Conservation (phyloP, 2,113 vertebrate genomes). For the Nycticorax nycticorax region DNA sequence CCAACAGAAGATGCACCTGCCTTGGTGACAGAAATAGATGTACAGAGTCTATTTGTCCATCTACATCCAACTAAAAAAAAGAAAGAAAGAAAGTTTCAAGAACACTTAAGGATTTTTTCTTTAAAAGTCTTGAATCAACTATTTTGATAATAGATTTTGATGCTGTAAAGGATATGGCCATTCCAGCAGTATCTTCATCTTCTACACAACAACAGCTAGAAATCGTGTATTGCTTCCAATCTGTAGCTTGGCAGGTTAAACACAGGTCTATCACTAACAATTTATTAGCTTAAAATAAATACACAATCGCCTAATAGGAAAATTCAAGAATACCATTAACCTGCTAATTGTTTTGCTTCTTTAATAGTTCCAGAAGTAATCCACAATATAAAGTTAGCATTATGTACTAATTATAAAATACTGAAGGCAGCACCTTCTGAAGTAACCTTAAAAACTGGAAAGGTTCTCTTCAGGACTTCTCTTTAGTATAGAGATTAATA, state of each 20-base stretch:
- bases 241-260: not conserved
- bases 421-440: not conserved
- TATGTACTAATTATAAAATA: not conserved
- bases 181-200: not conserved
- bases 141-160: not conserved
- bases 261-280: not conserved
- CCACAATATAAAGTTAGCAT: not conserved
- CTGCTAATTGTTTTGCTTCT: not conserved
- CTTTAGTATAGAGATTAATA: not conserved
- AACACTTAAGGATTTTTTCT: not conserved
- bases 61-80: slow-evolving; percentile 87
- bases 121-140: not conserved
- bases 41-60: slow-evolving; percentile 89
- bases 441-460: not conserved
- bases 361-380: not conserved
- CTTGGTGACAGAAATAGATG: slow-evolving; percentile 90
- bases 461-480: not conserved
- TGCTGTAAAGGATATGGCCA: not conserved
- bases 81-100: not conserved
- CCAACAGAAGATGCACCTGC: slow-evolving; percentile 92
- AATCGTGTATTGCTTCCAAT: not conserved
- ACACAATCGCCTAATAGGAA: not conserved
- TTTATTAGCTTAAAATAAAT: not conserved
- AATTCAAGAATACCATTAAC: not conserved
- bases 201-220: not conserved